Conservation (phyloP, 2,797 vertebrate species). For the Notolabrus celidotus region DNA sequence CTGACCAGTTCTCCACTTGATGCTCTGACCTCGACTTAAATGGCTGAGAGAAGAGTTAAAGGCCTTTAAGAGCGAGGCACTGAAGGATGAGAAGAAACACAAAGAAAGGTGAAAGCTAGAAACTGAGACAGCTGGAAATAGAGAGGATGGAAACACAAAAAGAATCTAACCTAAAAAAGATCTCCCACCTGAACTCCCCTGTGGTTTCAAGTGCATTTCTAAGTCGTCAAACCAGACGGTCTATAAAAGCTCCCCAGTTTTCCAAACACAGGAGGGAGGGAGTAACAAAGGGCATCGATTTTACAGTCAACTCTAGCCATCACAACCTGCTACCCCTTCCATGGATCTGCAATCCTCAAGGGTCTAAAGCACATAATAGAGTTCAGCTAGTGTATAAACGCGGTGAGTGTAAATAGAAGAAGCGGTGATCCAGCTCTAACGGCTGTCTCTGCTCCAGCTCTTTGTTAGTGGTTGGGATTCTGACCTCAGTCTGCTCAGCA, state of each 20-base stretch:
- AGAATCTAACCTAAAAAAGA: slow-evolving; percentile 30
- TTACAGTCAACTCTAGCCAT: slow-evolving; percentile 57
- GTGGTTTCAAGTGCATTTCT: slow-evolving; percentile 39
- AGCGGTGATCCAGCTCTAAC: slow-evolving; percentile 55
- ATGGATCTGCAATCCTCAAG: slow-evolving; percentile 47
- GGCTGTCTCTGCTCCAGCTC: slow-evolving; percentile 42
- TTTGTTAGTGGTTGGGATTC: slow-evolving; percentile 41
- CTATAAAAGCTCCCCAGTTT: slow-evolving; percentile 20
- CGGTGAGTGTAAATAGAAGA: slow-evolving; percentile 66
- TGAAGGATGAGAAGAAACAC: slow-evolving; percentile 18
- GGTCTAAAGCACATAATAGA: slow-evolving; percentile 51
- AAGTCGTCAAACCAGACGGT: slow-evolving; percentile 40
- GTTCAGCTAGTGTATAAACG: slow-evolving; percentile 66
- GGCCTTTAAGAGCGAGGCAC: slow-evolving; percentile 13
- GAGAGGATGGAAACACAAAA: slow-evolving; percentile 34
- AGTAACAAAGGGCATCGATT: slow-evolving; percentile 67
- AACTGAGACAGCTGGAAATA: neutral
- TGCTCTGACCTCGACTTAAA: slow-evolving; percentile 60
- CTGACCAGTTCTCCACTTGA: slow-evolving; percentile 40
- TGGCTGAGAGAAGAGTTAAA: slow-evolving; percentile 37
- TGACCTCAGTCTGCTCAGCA: slow-evolving; percentile 51
- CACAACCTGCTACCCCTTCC: slow-evolving; percentile 43
- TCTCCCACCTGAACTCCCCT: slow-evolving; percentile 22
- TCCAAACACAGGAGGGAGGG: slow-evolving; percentile 10
- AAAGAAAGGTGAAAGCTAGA: neutral